Evolutionary conservation across 1,140 invertebrate species (phyloP), one percentile per base, ranked within the genome.

Genomic region (Mylabris phalerata): DNA sequence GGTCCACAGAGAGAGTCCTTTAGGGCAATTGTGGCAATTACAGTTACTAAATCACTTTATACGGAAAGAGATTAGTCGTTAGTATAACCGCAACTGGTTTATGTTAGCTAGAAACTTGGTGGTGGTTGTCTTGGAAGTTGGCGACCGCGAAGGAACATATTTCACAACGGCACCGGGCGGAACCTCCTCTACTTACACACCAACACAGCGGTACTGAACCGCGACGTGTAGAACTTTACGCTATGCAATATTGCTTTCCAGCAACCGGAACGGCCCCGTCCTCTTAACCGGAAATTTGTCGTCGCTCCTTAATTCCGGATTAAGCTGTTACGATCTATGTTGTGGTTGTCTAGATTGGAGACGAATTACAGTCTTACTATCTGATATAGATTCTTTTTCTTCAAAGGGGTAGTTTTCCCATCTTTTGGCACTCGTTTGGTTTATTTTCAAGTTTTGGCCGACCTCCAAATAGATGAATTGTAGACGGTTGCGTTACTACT

Each of bases 391-490:
- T 62, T 38, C 47, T 4, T 45, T 41, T 57, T 48, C 48, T 48
- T 43, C 32, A 32, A 32, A 32, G 42, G 61, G 45, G 60, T 19
- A 1, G 19, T 19, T 42, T 13, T 55, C 51, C 62, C 58, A 58
- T 26, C 60, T 38, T 49, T 61, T 50, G 55, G 48, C 42, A 42
- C 57, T 45, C 49, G 39, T 43, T 25, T 48, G 32, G 55, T 64
- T 64, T 64, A 55, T 60, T 55, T 39, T 42, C 48, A 56, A 32
- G 44, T 50, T 50, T 64, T 66, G 65, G 65, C 65, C 54, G 43
- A 54, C 62, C 62, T 66, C 65, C 65, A 66, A 32, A 62, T 50
- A 64, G 59, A 66, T 66, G 64, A 66, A 66, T 64, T 64, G 64
- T 66, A 44, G 51, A 49, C 55, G 40, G 48, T 50, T 48, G 39